These are phyloP conservation scores for Forbesichthys papilliferus DNA, from an alignment of 2,113 vertebrate species.

Conservation along the genomic window DNA sequence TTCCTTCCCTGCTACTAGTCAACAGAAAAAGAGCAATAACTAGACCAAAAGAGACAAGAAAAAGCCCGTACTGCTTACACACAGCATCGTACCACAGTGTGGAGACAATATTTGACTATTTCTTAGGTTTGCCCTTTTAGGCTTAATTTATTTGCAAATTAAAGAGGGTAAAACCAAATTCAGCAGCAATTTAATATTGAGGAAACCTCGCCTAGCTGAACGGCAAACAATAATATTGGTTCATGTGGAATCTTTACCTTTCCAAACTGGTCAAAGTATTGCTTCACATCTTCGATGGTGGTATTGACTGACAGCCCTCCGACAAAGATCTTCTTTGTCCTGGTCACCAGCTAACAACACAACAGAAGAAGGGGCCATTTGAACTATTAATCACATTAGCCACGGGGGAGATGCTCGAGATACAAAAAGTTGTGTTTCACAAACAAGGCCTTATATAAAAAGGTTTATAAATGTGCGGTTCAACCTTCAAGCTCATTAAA, in stretches of 20 bases:
- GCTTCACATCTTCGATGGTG: constrained; percentile 95
- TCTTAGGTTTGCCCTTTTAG: background rate
- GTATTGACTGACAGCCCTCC: constrained; percentile 95
- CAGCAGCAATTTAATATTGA: constrained; percentile 1
- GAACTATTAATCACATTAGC: constrained; percentile 45
- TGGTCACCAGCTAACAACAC: constrained; percentile 89
- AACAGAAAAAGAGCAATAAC: background rate
- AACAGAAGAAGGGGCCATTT: constrained; percentile 35
- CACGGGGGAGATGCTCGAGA: constrained; percentile 24
- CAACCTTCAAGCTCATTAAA: constrained; percentile 13
- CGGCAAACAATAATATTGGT: background rate
- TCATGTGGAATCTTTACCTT: constrained; percentile 80
- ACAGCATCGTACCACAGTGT: background rate
- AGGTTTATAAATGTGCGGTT: constrained; percentile 28
- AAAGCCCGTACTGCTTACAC: no score
- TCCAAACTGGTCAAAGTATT: constrained; percentile 96
- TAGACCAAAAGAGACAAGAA: background rate
- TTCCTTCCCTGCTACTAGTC: background rate
- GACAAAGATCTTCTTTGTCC: constrained; percentile 99
- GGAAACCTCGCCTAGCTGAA: no score
- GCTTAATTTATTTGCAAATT: background rate
- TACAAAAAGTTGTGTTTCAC: constrained; percentile 40
- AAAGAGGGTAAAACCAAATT: no score
- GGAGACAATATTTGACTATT: no score
- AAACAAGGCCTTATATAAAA: constrained; percentile 40